phyloP scores from a whole-genome alignment of 2,888 invertebrate genomes.

The Atrina japonica region DNA sequence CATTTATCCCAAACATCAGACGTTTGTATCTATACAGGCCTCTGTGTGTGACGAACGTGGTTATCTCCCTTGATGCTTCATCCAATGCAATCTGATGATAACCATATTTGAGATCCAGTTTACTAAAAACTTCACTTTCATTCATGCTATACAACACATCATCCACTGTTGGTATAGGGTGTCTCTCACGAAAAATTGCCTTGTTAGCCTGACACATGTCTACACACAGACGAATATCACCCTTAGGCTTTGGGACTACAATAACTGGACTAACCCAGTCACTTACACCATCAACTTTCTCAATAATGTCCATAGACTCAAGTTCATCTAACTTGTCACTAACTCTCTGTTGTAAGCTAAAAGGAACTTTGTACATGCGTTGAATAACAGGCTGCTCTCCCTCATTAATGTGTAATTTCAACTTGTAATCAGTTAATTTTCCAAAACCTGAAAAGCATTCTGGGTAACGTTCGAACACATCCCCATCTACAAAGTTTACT shows the following conservation, averaged over 20 bases:
- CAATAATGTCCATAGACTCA: conserved; percentile 40
- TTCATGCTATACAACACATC: conserved; percentile 27
- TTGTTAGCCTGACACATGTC: conserved; percentile 51
- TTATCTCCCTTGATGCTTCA: conserved; percentile 50
- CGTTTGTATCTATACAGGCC: conserved; percentile 45
- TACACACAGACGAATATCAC: conserved; percentile 49
- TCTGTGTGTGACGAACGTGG: conserved; percentile 53
- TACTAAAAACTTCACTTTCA: conserved; percentile 42
- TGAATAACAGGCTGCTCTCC: conserved; percentile 13
- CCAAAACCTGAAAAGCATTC: conserved; percentile 9
- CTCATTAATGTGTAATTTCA: conserved; percentile 24
- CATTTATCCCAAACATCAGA: conserved; percentile 48
- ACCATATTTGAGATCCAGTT: conserved; percentile 50
- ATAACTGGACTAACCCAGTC: conserved; percentile 51
- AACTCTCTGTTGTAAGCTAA: not conserved
- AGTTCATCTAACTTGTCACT: conserved; percentile 37
- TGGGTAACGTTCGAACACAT: not conserved
- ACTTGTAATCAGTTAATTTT: conserved; percentile 15
- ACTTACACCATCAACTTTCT: conserved; percentile 40
- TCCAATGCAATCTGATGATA: conserved; percentile 53
- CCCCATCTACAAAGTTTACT: not conserved
- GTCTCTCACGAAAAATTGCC: conserved; percentile 38
- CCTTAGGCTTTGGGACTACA: conserved; percentile 41
- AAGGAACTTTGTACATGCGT: conserved; percentile 24
- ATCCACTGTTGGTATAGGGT: conserved; percentile 31